Conservation (phyloP, 2,797 vertebrate species). For the Xyrichtys novacula region DNA sequence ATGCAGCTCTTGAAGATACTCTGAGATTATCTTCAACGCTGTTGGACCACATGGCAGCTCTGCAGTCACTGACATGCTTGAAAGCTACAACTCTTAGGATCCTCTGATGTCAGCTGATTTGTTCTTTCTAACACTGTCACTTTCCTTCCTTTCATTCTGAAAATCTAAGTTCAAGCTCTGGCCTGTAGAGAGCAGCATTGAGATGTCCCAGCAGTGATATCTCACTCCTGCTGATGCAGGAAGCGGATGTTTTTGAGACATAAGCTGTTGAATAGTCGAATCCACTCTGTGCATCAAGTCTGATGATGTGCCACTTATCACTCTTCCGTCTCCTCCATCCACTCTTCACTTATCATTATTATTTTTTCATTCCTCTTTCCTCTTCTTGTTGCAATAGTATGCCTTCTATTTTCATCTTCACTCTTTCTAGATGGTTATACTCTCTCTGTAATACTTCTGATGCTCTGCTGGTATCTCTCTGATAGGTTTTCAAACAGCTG, state of each 20-base stretch:
- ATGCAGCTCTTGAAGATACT: background rate
- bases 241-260: constrained; percentile 19
- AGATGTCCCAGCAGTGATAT: constrained; percentile 10
- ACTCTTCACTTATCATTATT: constrained; percentile 19
- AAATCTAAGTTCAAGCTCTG: constrained; percentile 4
- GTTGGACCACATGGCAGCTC: background rate
- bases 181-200: constrained; percentile 72
- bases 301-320: constrained; percentile 46
- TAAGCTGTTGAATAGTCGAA: constrained; percentile 23
- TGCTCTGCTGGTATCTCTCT: constrained; percentile 31
- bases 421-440: constrained; percentile 12
- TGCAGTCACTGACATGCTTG: background rate
- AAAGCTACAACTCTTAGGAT: background rate
- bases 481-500: constrained; percentile 66
- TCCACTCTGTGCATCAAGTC: constrained; percentile 45
- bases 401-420: constrained; percentile 22
- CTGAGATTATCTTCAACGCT: background rate
- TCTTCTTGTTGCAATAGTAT: constrained; percentile 38
- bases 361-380: constrained; percentile 1
- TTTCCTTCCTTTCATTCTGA: background rate
- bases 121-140: background rate
- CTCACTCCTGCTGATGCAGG: constrained; percentile 1
- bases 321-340: constrained; percentile 3
- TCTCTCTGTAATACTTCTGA: constrained; percentile 10
- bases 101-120: background rate